Conservation (phyloP, 2,888 invertebrate genomes). For the Cartodere bifasciata region DNA sequence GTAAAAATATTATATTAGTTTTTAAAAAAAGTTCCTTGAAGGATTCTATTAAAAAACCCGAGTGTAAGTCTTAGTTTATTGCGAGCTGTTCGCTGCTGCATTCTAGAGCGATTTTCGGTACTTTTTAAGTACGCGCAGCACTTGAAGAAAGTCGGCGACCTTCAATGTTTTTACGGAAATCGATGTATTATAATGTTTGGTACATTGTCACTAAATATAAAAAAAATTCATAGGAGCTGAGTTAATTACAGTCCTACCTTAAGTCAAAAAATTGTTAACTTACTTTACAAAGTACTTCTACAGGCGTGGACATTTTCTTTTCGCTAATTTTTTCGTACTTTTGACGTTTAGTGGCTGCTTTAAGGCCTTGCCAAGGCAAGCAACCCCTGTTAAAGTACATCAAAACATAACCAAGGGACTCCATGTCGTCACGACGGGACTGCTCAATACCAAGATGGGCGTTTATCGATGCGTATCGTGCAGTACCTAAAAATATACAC, state of each 20-base stretch:
- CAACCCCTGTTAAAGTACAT: slow-evolving; percentile 97
- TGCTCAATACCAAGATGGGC: slow-evolving; percentile 99
- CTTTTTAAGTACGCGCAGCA: too few relatives aligned
- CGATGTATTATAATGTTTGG: too few relatives aligned
- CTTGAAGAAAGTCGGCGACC: too few relatives aligned
- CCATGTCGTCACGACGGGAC: slow-evolving; percentile 98
- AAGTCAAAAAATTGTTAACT: slow-evolving; percentile 17
- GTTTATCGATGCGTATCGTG: slow-evolving; percentile 97
- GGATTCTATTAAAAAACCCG: too few relatives aligned
- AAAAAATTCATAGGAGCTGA: background rate
- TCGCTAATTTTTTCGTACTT: slow-evolving; percentile 99
- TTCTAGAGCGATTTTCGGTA: too few relatives aligned
- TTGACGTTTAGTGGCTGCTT: slow-evolving; percentile 96
- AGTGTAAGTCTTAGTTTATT: too few relatives aligned
- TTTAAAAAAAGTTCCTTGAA: too few relatives aligned
- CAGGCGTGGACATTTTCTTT: slow-evolving; percentile 98
- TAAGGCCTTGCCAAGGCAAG: slow-evolving; percentile 95
- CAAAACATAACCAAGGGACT: slow-evolving; percentile 96
- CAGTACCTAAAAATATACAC: too few relatives aligned
- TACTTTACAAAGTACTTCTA: slow-evolving; percentile 94
- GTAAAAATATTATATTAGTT: too few relatives aligned
- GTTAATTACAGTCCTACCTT: background rate
- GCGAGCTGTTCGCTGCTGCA: too few relatives aligned
- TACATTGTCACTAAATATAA: slow-evolving; percentile 8
- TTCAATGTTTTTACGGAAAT: too few relatives aligned